Evolutionary conservation across 1,140 invertebrate species (phyloP), one percentile per base, ranked within the genome.

Genomic region (Brachystomella parvula): DNA sequence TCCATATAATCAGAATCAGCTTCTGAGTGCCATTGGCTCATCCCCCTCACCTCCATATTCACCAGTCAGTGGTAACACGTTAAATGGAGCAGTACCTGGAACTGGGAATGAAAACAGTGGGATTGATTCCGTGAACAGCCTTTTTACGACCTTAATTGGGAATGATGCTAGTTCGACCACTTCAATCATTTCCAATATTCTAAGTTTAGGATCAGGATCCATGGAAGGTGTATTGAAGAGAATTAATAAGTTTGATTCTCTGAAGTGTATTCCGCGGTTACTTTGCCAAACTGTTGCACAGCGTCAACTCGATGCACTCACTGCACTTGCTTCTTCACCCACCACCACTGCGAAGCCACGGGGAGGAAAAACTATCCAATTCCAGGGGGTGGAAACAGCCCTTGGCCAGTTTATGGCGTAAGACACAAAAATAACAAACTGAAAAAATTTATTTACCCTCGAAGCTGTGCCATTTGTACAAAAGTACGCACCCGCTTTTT

Each of bases 341-440:
- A 67, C 29, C 2, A 58, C 47, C 3, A 66, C 65, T 24, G 67
- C 56, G 19, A 65, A 33, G 30, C 57, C 61, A 28, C 66, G 58
- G 35, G 59, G 64, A 24, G 63, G 47, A 2, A 47, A 47, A 61
- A 28, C 44, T n/a, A 61, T 70, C 15, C 70, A 73, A 61, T 17
- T 73, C 60, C 61, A 70, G 44, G 71, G 71, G 21, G 58, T 68
- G 21, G 71, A 73, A 29, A 67, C 66, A 1, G 71, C 71, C 17
- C 35, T 73, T 24, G 64, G 61, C 24, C 71, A 73, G 63, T 68
- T 73, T 65, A 69, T 73, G 31, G 68, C 65, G 71, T 73, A 65
- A 53, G n/a, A n/a, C n/a, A n/a, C n/a, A n/a, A n/a, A n/a, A n/a
- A n/a, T n/a, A n/a, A n/a, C n/a, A n/a, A n/a, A n/a, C n/a, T n/a